Percentiles rank a stretch among this genome's conserved stretches.
Conservation (phyloP, 2,113 vertebrate genomes). For the Terrapene triunguis region DNA sequence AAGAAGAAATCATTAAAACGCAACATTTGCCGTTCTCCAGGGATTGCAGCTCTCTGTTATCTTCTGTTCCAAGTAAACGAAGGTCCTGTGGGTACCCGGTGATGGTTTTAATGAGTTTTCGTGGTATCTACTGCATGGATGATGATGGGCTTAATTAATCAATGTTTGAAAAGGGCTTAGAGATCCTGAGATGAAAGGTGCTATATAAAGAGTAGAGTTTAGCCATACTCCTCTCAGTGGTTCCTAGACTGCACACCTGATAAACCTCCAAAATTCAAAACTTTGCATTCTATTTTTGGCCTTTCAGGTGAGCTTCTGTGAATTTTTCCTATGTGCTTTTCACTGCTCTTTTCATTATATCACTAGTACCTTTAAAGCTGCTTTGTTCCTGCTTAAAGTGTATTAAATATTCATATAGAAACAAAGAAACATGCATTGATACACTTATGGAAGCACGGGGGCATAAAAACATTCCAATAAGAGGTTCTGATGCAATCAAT, state of each 20-base stretch:
- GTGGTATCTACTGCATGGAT: background rate
- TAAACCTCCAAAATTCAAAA: background rate
- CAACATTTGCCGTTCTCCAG: background rate
- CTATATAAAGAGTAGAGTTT: background rate
- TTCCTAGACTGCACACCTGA: background rate
- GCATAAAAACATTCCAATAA: background rate
- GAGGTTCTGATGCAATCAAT: background rate
- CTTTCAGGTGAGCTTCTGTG: background rate
- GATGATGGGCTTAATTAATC: background rate
- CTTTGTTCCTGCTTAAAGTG: conserved; percentile 28
- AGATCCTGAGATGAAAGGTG: background rate
- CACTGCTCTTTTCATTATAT: background rate
- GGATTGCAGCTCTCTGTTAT: background rate
- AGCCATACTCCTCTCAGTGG: background rate
- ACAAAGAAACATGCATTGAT: background rate
- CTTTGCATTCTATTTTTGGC: background rate
- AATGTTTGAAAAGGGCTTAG: background rate
- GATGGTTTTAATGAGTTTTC: background rate
- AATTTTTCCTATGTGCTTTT: background rate
- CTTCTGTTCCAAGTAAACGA: background rate
- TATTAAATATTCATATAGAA: conserved; percentile 9
- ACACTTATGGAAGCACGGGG: background rate
- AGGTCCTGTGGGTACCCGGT: rapidly evolving
- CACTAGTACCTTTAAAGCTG: background rate
- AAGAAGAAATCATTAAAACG: background rate